Conservation (phyloP, 2,888 invertebrate species). For the Anoplius nigerrimus region DNA sequence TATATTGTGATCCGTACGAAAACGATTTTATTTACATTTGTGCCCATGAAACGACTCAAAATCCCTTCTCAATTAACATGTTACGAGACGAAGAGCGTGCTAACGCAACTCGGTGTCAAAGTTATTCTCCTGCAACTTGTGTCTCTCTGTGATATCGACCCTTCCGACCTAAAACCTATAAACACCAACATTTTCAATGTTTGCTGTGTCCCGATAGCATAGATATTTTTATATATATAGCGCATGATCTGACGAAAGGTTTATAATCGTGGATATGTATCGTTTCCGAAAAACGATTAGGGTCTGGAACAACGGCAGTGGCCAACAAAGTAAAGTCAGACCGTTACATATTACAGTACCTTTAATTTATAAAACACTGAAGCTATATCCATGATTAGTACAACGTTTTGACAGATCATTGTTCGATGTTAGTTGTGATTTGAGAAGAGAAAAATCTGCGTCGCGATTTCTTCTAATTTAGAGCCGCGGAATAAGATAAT, state of each 20-base stretch:
- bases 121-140: conserved; percentile 58
- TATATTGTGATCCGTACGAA: background rate
- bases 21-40: too few species aligned
- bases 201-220: conserved; percentile 73
- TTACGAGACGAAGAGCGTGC: background rate
- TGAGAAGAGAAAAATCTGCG: conserved; percentile 42
- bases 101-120: conserved; percentile 24
- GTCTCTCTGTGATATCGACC: conserved; percentile 58
- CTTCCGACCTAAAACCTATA: conserved; percentile 56
- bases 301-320: too few species aligned
- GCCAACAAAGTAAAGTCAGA: too few species aligned
- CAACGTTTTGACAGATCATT: conserved; percentile 68
- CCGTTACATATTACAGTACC: too few species aligned
- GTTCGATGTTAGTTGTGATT: conserved; percentile 68
- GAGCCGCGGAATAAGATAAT: background rate
- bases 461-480: background rate
- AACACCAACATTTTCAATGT: conserved; percentile 67
- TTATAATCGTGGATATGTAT: conserved; percentile 39
- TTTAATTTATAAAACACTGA: too few species aligned
- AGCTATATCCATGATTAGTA: too few species aligned
- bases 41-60: background rate
- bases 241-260: conserved; percentile 69
- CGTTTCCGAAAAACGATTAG: conserved; percentile 23
- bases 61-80: background rate
- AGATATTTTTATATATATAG: conserved; percentile 65